Evolutionary conservation across 2,888 invertebrate species (phyloP).

Genomic region (Cosmopolites sordidus): DNA sequence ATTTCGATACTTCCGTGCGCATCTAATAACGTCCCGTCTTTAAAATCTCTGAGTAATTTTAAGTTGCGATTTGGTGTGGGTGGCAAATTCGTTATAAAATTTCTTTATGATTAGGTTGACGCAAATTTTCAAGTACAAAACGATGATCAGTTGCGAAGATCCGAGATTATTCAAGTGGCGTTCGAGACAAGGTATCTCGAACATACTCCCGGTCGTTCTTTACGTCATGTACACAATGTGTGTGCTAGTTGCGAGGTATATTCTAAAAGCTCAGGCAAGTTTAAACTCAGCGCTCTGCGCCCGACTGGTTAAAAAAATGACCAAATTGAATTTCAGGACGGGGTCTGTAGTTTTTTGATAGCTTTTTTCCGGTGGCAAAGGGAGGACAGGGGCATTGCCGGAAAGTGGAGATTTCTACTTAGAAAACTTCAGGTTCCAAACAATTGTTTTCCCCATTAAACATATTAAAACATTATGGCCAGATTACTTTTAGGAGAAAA

Average conservation of each 20-base stretch:
- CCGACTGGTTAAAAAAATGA: no score
- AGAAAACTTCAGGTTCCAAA: not conserved
- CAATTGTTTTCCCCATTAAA: no score
- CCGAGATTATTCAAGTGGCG: constrained; percentile 10
- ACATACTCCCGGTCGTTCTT: constrained; percentile 5
- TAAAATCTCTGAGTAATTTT: no score
- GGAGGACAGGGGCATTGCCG: not conserved
- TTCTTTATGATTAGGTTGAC: no score
- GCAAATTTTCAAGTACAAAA: not conserved
- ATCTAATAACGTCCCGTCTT: no score
- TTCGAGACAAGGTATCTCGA: not conserved
- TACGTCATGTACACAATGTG: constrained; percentile 8
- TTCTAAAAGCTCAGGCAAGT: constrained; percentile 17
- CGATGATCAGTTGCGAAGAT: constrained; percentile 14
- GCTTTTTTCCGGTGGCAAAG: constrained; percentile 6
- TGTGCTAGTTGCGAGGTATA: constrained; percentile 14
- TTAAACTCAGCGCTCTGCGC: no score
- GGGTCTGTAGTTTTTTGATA: not conserved
- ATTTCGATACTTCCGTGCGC: no score
- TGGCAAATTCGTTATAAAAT: no score
- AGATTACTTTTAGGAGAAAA: no score
- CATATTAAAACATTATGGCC: no score
- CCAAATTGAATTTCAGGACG: no score
- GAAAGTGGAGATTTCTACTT: not conserved
- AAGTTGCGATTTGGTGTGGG: no score